A percentile compares a stretch with the other conserved stretches of the same genome.
phyloP scores from a whole-genome alignment of 2,888 invertebrate genomes.

The Mylabris sibirica region DNA sequence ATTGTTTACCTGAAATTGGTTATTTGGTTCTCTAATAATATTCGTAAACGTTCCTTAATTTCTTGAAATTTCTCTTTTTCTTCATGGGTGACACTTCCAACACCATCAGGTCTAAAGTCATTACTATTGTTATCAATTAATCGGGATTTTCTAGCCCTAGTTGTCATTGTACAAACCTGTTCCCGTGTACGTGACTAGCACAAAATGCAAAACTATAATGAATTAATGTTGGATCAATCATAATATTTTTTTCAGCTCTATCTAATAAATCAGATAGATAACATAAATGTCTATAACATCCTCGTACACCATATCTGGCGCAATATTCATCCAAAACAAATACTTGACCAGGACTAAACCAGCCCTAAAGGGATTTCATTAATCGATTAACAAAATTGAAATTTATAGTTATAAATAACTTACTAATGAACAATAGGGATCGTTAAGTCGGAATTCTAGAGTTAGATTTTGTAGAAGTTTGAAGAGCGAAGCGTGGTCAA shows the following conservation, averaged over 20 bases:
- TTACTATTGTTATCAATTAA: constrained; percentile 62
- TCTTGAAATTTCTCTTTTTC: constrained; percentile 98
- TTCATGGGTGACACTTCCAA: constrained; percentile 97
- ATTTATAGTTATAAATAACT: constrained; percentile 49
- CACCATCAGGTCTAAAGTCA: constrained; percentile 90
- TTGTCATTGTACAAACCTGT: constrained; percentile 74
- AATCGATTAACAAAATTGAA: neutral
- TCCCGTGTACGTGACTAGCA: constrained; percentile 98
- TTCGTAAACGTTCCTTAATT: constrained; percentile 92
- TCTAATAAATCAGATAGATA: constrained; percentile 95
- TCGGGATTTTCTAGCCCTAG: constrained; percentile 54
- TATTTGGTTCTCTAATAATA: constrained; percentile 95
- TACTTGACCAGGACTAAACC: constrained; percentile 99
- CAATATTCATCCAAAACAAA: constrained; percentile 99
- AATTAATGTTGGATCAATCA: constrained; percentile 98
- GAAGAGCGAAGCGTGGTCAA: constrained; percentile 94
- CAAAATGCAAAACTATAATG: constrained; percentile 99
- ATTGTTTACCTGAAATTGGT: constrained; percentile 89
- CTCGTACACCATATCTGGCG: constrained; percentile 95
- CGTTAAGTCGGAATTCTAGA: constrained; percentile 93
- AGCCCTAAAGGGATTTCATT: constrained; percentile 77
- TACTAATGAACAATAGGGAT: constrained; percentile 98
- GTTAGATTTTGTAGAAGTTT: constrained; percentile 91
- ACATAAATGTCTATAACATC: constrained; percentile 95
- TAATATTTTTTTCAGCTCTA: constrained; percentile 87